Evolutionary conservation across 2,113 vertebrate genomes (phyloP), one percentile per base, ranked within the genome.

Genomic region (Irena cyanogastra): DNA sequence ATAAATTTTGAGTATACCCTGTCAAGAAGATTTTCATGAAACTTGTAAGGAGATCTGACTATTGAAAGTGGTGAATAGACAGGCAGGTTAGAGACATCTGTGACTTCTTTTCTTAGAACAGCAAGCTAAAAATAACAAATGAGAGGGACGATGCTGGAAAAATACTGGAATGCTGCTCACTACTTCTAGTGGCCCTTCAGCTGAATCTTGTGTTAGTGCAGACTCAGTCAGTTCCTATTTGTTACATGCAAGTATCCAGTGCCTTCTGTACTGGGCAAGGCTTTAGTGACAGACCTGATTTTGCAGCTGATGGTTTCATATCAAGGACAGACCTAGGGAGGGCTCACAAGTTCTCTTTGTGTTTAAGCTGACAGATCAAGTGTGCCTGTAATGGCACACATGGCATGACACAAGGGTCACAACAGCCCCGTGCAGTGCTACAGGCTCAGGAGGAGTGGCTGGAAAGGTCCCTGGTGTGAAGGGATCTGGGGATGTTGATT

Each of bases 351-450:
- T 37, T 61, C 69, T 49, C 26, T 65, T 68, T 44, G 7, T 26
- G 41, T 63, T 75, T 59, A 50, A 30, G 27, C 39, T 2, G 4
- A 16, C 9, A 35, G 30, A 20, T 81, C 7, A 22, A 45, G 9
- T 70, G 52, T 50, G 47, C 45, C 6, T 60, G 13, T 22, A 20
- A 28, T 37, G 61, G 49, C 24, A 14, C 3, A 35, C 20, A n/a
- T n/a, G n/a, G n/a, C n/a, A n/a, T n/a, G n/a, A n/a, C n/a, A n/a
- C n/a, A n/a, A 33, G 14, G 22, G 15, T 61, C 45, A 39, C 47
- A 87, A 13, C 16, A 47, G 3, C 33, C n/a, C 19, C 10, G 1
- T 16, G 33, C 45, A 44, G 37, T 0, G 0, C 63, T 50, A 5
- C 3, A 18, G 18, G 7, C 54, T 39, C 0, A 0, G 28, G 59